Conservation (phyloP, 2,797 vertebrate species). For the Dendrocincla tyrannina region DNA sequence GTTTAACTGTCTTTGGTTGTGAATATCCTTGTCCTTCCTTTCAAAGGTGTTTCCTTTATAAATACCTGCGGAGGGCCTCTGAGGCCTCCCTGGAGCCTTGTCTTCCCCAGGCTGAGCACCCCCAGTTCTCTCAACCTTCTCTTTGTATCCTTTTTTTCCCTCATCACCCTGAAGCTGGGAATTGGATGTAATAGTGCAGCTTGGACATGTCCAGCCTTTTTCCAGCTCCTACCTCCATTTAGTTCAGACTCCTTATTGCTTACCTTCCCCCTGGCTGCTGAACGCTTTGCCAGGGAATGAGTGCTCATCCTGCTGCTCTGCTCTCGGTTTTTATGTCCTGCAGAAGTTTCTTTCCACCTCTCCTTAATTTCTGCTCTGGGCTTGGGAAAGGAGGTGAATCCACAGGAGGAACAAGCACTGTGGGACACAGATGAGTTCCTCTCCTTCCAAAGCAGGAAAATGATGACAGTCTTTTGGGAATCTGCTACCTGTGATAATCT, state of each 20-base stretch:
- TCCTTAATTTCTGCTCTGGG: not conserved
- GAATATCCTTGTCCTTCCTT: not conserved
- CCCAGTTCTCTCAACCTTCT: not conserved
- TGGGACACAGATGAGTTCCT: not conserved
- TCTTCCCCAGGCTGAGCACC: not conserved
- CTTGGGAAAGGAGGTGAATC: not conserved
- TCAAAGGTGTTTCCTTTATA: not conserved
- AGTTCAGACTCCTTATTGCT: not conserved
- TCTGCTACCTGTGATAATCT: not conserved
- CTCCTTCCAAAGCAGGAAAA: not conserved
- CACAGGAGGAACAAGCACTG: not conserved
- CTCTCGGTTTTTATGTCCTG: not conserved
- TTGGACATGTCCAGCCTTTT: not conserved
- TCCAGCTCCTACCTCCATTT: not conserved
- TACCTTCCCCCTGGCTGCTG: not conserved
- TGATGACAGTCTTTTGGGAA: not conserved
- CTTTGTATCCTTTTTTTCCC: not conserved
- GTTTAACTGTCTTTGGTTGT: too few species aligned
- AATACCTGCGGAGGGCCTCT: not conserved
- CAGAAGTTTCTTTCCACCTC: not conserved
- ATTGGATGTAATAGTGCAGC: not conserved
- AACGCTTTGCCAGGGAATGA: not conserved
- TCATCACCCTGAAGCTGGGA: not conserved
- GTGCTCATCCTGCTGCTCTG: rapidly evolving
- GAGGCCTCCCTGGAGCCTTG: not conserved